These are phyloP conservation scores for Megalurothrips usitatus DNA, from an alignment of 2,888 invertebrate species.

Conservation along the genomic window DNA sequence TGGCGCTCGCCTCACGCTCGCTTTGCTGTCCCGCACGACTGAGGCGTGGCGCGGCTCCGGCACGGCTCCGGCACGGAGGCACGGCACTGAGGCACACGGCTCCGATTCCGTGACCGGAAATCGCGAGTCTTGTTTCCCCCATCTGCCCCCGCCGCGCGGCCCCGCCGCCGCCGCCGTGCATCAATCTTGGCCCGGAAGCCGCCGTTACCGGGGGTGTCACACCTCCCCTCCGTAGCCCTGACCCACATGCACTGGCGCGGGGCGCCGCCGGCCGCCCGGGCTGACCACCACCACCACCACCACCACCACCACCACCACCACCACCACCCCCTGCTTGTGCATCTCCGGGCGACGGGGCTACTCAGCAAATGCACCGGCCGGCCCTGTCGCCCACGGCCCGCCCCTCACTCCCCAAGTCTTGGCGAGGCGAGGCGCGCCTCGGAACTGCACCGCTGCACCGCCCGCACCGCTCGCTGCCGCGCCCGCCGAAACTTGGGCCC, in stretches of 20 bases:
- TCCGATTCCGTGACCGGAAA: slow-evolving; percentile 10
- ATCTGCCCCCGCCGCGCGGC: not conserved
- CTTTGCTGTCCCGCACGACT: too few relatives aligned
- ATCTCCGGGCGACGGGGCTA: not conserved
- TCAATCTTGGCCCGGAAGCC: not conserved
- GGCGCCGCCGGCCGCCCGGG: too few relatives aligned
- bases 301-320: too few relatives aligned
- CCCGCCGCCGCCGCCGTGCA: not conserved
- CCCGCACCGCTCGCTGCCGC: too few relatives aligned
- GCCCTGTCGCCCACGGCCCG: too few relatives aligned
- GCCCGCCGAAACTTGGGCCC: too few relatives aligned
- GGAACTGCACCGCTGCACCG: too few relatives aligned
- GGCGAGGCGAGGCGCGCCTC: too few relatives aligned
- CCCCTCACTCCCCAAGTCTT: too few relatives aligned
- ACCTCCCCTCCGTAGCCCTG: not conserved
- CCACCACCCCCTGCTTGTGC: not conserved
- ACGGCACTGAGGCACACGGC: not conserved
- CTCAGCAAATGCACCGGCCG: too few relatives aligned
- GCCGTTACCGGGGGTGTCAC: not conserved
- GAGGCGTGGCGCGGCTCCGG: too few relatives aligned
- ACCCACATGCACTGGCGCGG: not conserved
- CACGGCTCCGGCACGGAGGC: not conserved
- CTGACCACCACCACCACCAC: too few relatives aligned
- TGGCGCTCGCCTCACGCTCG: not conserved
- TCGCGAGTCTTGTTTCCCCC: slow-evolving; percentile 21